Evolutionary conservation across 2,797 vertebrate species (phyloP).

Genomic region (Phoeniculus purpureus): DNA sequence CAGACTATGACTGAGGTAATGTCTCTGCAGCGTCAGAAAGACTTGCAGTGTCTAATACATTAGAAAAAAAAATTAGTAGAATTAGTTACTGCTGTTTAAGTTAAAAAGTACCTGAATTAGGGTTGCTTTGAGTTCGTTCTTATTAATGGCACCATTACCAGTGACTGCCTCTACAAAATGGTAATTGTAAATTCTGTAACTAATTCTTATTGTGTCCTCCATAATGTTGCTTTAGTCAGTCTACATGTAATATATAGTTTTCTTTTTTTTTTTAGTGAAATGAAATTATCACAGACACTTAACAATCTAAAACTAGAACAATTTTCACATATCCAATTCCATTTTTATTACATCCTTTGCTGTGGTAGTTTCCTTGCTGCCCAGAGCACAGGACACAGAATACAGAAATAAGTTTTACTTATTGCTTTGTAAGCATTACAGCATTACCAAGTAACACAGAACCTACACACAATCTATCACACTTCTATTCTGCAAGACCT

Average conservation of each 20-base stretch:
- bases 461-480: background rate
- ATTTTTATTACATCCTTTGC: background rate
- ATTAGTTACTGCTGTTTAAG: background rate
- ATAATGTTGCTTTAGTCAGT: background rate
- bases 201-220: background rate
- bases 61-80: rapidly evolving
- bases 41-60: background rate
- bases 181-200: background rate
- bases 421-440: background rate
- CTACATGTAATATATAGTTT: rapidly evolving
- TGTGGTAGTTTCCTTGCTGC: background rate
- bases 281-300: background rate
- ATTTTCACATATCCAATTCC: background rate
- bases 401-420: background rate
- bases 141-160: background rate
- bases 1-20: background rate
- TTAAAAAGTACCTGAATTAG: background rate
- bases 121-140: background rate
- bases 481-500: background rate
- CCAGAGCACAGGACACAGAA: background rate
- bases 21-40: background rate
- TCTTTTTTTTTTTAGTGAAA: background rate
- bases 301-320: background rate
- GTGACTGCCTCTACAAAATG: background rate
- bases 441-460: background rate